A percentile compares a stretch with the other conserved stretches of the same genome.
Conservation (phyloP, 2,113 vertebrate species). For the Sminthopsis crassicaudata region DNA sequence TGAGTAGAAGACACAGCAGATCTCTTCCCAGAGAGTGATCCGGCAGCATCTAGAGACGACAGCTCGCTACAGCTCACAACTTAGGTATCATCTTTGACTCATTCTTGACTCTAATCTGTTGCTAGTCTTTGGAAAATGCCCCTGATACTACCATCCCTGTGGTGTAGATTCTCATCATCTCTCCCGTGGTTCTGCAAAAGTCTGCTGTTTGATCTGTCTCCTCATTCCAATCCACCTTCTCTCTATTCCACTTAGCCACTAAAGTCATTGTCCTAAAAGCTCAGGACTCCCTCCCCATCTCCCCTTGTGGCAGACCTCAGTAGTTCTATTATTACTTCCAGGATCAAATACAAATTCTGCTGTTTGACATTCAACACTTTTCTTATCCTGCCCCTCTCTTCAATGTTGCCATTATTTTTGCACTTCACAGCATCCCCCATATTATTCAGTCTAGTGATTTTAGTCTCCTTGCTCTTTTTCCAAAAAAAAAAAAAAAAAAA, state of each 20-base stretch:
- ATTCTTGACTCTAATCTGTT: background rate
- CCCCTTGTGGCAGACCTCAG: too few species aligned
- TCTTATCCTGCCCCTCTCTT: background rate
- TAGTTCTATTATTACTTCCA: background rate
- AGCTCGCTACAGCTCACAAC: too few species aligned
- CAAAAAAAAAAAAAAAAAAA: too few species aligned
- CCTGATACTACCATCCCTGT: background rate
- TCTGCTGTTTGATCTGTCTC: background rate
- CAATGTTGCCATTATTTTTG: background rate
- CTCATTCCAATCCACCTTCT: background rate
- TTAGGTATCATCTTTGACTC: background rate
- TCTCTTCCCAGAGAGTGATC: too few species aligned
- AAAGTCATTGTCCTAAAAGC: background rate
- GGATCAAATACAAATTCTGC: background rate
- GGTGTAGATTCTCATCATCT: background rate
- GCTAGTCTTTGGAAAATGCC: background rate
- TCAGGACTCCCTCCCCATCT: background rate
- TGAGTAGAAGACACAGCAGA: too few species aligned
- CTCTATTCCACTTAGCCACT: background rate
- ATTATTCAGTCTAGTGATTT: background rate
- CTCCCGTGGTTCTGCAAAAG: background rate
- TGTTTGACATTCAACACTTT: background rate
- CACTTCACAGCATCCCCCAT: background rate
- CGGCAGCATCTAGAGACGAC: too few species aligned
- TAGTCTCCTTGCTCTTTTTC: background rate